Evolutionary conservation across 2,797 vertebrate species (phyloP), one percentile per base, ranked within the genome.

Genomic region (Coccyzus lansbergi): DNA sequence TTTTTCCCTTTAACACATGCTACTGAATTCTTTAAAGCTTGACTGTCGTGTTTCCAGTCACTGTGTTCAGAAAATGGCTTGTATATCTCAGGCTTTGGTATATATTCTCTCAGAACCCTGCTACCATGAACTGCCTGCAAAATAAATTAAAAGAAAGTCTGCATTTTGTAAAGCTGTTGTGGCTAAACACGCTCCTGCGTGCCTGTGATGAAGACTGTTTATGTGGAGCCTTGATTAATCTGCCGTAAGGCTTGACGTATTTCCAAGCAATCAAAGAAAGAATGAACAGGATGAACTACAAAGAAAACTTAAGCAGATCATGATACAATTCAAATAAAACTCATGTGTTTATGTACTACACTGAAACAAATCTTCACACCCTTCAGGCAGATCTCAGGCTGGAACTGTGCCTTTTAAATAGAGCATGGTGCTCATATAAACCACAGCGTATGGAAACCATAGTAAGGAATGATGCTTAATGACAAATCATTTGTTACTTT

Each of bases 1-100:
- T 25, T 44, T 33, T 18, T 34, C 3, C 8, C 7, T 84, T 79
- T 76, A 76, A 21, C n/a, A 17, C 0, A 0, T 17, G 10, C 58
- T 70, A 36, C 20, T 65, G 24, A 78, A 58, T 72, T 79, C 38
- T 65, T 82, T 65, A 49, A 62, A 65, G 62, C 21, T 63, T 76
- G 20, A 65, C 19, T 53, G 9, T 44, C 42, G 17, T 18, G 42
- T 44, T 38, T 18, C 42, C 42, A 44, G 42, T 44, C 42, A 44
- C 42, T 44, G 42, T 18, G 15, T 44, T 44, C 42, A 44, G 42
- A 44, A 44, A 16, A 18, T 44, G 42, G 13, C 46, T 48, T 48
- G 46, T 22, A 36, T 51, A 8, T 69, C 19, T 78, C 12, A 5
- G 13, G 33, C 31, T 72, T 70, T 51, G 46, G 15, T 36, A 25